These are phyloP conservation scores for Folsomia candida DNA, from an alignment of 2,888 invertebrate species.

Conservation along the genomic window DNA sequence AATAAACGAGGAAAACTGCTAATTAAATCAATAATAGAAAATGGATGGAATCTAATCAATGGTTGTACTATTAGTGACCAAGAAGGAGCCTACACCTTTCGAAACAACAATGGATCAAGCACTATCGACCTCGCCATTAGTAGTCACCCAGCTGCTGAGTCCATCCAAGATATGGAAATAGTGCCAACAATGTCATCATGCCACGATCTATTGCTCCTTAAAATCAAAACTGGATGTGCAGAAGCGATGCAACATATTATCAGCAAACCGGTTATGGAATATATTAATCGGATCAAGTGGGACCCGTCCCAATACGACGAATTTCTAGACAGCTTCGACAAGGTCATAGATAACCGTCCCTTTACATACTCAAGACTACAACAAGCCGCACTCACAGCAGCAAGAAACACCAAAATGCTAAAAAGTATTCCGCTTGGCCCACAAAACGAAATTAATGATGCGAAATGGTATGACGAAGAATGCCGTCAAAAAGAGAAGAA, in stretches of 20 bases:
- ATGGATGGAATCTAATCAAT: not conserved
- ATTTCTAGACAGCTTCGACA: not conserved
- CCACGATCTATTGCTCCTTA: not conserved
- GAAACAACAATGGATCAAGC: conserved; percentile 7
- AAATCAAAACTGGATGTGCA: too few species aligned
- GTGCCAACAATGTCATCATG: not conserved
- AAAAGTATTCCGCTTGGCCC: not conserved
- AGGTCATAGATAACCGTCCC: too few species aligned
- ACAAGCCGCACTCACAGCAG: not conserved
- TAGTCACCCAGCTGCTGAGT: not conserved
- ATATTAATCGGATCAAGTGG: not conserved
- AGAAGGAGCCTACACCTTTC: conserved; percentile 9
- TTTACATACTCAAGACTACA: not conserved
- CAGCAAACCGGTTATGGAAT: not conserved
- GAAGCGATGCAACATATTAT: not conserved
- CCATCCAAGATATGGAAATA: not conserved
- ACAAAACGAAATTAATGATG: not conserved
- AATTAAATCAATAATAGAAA: not conserved
- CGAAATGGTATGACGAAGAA: not conserved
- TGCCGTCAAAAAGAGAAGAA: not conserved
- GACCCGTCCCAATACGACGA: not conserved
- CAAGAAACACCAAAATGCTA: not conserved
- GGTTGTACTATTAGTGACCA: not conserved
- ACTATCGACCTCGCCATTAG: not conserved
- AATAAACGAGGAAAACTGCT: not conserved